Evolutionary conservation across 2,888 invertebrate genomes (phyloP).

Genomic region (Eristalis intricaria): DNA sequence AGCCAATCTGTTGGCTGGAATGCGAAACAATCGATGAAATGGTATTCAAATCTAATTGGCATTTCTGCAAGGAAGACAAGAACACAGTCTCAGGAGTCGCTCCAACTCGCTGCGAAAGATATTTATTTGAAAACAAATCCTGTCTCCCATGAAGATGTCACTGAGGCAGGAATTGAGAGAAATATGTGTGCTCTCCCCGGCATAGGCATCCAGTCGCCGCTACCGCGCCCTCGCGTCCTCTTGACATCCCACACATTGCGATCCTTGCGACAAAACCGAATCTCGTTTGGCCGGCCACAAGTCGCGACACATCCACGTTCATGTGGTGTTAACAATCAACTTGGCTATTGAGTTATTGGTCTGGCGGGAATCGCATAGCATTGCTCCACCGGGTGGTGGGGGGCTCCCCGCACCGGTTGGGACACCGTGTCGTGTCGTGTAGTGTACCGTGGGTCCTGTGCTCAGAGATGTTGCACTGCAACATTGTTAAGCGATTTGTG

Average conservation of each 20-base stretch:
- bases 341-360: background rate
- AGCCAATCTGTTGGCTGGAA: background rate
- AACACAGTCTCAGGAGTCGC: no score
- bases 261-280: background rate
- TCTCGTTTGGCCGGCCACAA: background rate
- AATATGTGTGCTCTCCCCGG: background rate
- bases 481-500: slow-evolving; percentile 15
- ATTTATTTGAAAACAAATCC: background rate
- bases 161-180: background rate
- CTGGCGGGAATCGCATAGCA: background rate
- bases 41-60: background rate
- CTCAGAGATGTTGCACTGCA: background rate
- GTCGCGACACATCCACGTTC: background rate
- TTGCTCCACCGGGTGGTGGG: background rate
- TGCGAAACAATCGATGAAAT: background rate
- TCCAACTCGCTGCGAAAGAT: no score
- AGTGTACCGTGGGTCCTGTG: background rate
- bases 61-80: background rate
- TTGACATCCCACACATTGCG: background rate
- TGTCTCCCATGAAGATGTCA: background rate
- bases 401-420: background rate
- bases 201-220: background rate
- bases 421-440: background rate
- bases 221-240: background rate
- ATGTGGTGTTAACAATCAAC: background rate